phyloP scores from a whole-genome alignment of 2,113 vertebrate species.

The Cyphomyrus discorhynchus region DNA sequence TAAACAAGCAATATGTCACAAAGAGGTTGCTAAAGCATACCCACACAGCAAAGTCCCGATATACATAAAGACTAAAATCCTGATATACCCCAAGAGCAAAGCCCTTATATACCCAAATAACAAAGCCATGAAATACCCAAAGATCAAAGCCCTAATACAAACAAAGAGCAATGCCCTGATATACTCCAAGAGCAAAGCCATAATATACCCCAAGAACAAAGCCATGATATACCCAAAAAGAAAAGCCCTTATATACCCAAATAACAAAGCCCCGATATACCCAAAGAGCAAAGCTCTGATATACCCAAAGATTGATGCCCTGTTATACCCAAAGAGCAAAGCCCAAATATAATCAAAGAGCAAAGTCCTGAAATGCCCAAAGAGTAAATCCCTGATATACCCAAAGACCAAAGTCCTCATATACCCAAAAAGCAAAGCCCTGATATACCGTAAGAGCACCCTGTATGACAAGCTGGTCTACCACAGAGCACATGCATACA shows the following conservation, averaged over 20 bases:
- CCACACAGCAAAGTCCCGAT: not conserved
- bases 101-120: no score
- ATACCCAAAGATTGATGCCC: not conserved
- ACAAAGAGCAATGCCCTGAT: no score
- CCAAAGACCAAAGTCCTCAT: accelerated
- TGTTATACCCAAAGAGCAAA: not conserved
- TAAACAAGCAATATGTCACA: not conserved
- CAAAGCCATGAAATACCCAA: no score
- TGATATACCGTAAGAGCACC: not conserved
- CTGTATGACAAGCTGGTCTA: not conserved
- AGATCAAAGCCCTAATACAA: no score
- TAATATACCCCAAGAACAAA: not conserved
- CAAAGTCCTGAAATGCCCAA: not conserved
- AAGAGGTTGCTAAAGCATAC: not conserved
- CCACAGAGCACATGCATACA: not conserved
- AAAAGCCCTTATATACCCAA: not conserved
- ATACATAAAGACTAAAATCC: no score
- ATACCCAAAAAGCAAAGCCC: not conserved
- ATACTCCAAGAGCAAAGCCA: no score
- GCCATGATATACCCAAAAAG: not conserved
- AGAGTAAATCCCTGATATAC: no score
- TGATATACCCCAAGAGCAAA: not conserved
- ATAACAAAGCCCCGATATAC: not conserved
- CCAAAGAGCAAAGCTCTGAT: no score
- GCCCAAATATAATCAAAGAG: not conserved